phyloP scores from a whole-genome alignment of 37 sponge, comb jelly and placozoan species.

The Halichondria panicea region DNA sequence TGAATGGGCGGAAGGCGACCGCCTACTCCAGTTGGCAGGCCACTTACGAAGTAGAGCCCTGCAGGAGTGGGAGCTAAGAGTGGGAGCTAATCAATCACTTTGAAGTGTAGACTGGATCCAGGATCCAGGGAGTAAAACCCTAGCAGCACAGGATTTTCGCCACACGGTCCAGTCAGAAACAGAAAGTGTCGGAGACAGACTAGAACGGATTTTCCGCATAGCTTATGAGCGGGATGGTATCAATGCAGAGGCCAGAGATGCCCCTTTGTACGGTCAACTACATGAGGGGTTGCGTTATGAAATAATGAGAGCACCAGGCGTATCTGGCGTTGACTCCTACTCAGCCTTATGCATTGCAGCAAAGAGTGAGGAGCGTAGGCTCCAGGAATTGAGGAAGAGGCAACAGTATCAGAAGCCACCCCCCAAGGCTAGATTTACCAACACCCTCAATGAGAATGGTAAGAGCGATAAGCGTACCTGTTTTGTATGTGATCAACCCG shows the following conservation, averaged over 20 bases:
- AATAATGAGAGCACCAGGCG: conserved; percentile 32
- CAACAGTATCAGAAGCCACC: conserved; percentile 11
- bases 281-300: conserved; percentile 43
- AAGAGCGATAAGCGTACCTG: not conserved
- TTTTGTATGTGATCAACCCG: not conserved
- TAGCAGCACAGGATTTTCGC: conserved; percentile 57
- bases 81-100: not conserved
- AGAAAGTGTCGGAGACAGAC: conserved; percentile 31
- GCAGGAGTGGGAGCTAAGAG: too few relatives aligned
- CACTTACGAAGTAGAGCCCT: too few relatives aligned
- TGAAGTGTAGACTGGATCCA: not conserved
- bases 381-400: conserved; percentile 24
- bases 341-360: too few relatives aligned
- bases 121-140: conserved; percentile 29
- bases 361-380: too few relatives aligned
- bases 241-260: conserved; percentile 22
- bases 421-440: too few relatives aligned
- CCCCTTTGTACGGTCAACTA: conserved; percentile 36
- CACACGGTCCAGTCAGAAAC: conserved; percentile 31
- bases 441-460: too few relatives aligned
- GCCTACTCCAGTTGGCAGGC: conserved; percentile 22
- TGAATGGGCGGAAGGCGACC: not conserved
- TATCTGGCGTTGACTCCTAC: too few relatives aligned
- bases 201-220: conserved; percentile 35
- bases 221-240: conserved; percentile 44